Conservation (phyloP, 2,888 invertebrate species). For the Cartodere bifasciata region DNA sequence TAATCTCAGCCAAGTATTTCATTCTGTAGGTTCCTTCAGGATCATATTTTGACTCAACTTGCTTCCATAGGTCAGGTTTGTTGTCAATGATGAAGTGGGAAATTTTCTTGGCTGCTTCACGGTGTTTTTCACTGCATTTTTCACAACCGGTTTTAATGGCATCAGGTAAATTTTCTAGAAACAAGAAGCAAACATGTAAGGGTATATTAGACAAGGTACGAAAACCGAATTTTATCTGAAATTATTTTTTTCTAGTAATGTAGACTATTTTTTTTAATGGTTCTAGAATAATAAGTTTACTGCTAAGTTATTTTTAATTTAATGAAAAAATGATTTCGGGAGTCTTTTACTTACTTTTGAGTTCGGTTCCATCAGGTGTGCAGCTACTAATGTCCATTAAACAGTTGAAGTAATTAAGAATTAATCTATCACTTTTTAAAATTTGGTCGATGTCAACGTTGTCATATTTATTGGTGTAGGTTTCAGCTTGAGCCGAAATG, state of each 20-base stretch:
- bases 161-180: constrained; percentile 50
- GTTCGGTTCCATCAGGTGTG: constrained; percentile 47
- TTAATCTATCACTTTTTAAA: constrained; percentile 44
- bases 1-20: constrained; percentile 47
- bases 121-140: constrained; percentile 52
- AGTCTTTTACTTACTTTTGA: constrained; percentile 34
- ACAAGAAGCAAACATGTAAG: no score
- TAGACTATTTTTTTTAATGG: no score
- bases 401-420: constrained; percentile 51
- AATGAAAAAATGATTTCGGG: no score
- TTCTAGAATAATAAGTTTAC: no score
- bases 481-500: no score
- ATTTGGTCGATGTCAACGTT: constrained; percentile 52
- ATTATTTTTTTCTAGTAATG: no score
- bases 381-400: constrained; percentile 46
- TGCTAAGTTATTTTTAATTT: no score
- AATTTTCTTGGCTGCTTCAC: constrained; percentile 44
- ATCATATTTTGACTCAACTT: constrained; percentile 51
- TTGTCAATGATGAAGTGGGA: constrained; percentile 49
- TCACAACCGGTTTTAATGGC: constrained; percentile 49
- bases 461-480: constrained; percentile 48
- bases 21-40: constrained; percentile 47
- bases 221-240: no score
- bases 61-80: constrained; percentile 46
- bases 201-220: no score